phyloP scores from a whole-genome alignment of 2,797 vertebrate species.

The Erethizon dorsatum region DNA sequence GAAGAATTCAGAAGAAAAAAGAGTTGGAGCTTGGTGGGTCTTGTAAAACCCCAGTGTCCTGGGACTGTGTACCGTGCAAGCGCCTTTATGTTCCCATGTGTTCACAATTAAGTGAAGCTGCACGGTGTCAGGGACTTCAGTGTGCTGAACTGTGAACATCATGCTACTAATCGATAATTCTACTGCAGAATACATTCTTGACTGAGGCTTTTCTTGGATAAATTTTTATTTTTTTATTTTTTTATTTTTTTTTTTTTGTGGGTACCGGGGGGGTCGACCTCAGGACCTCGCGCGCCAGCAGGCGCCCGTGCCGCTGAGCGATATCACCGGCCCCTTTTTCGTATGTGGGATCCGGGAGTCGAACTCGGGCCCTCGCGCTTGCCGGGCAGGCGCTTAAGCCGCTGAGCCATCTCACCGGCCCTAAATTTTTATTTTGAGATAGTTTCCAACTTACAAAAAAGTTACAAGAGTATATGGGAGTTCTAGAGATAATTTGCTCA shows the following conservation, averaged over 20 bases:
- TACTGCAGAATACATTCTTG: background rate
- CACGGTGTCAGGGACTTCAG: background rate
- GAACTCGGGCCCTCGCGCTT: too few species aligned
- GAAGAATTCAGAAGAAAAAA: slow-evolving; percentile 40
- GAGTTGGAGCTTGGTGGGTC: background rate
- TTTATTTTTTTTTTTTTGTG: slow-evolving; percentile 34
- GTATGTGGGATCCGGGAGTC: too few species aligned
- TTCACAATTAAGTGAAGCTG: background rate
- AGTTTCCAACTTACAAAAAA: slow-evolving; percentile 25
- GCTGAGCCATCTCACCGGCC: too few species aligned
- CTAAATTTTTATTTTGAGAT: background rate
- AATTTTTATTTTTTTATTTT: background rate
- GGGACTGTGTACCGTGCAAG: background rate
- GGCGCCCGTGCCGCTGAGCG: too few species aligned
- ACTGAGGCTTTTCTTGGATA: slow-evolving; percentile 2
- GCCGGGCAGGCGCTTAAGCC: too few species aligned
- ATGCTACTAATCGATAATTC: background rate
- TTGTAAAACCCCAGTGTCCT: background rate
- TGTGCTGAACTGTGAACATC: background rate
- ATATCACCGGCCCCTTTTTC: too few species aligned
- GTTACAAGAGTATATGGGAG: background rate
- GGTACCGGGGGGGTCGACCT: too few species aligned
- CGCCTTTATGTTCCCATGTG: background rate
- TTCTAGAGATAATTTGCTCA: slow-evolving; percentile 21
- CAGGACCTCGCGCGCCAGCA: too few species aligned